Percentiles rank a stretch among this genome's conserved stretches.
phyloP scores from a whole-genome alignment of 2,797 vertebrate species.

The Pipistrellus kuhlii region DNA sequence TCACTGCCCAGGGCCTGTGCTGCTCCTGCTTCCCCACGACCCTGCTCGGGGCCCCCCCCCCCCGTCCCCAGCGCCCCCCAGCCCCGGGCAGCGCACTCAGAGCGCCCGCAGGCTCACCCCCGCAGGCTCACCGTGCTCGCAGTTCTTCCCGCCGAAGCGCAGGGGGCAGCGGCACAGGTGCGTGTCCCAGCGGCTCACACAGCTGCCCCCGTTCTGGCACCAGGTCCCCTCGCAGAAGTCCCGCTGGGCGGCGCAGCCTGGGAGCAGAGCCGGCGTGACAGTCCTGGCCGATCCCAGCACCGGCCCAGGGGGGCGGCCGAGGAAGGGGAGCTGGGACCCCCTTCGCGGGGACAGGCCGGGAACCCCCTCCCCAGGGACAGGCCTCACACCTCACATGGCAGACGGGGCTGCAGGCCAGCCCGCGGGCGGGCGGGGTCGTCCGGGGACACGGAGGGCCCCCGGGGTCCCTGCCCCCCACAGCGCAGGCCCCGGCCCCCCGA shows the following conservation, averaged over 20 bases:
- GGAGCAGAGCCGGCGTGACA: fast-evolving
- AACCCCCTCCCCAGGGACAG: fast-evolving
- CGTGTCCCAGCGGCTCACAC: conserved; percentile 95
- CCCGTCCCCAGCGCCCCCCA: fast-evolving
- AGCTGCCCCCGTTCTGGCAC: conserved; percentile 95
- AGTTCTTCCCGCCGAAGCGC: conserved; percentile 95
- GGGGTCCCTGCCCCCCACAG: fast-evolving
- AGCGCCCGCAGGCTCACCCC: no score
- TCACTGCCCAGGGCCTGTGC: background rate
- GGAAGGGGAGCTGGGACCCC: fast-evolving
- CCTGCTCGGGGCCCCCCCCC: background rate
- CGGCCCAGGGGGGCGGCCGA: background rate
- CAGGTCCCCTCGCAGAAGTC: conserved; percentile 91
- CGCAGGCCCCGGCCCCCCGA: fast-evolving
- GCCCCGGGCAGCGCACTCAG: no score
- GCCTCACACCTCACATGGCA: fast-evolving
- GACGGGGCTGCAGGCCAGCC: background rate
- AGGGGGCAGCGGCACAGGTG: conserved; percentile 94
- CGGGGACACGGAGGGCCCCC: fast-evolving
- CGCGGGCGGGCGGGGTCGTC: fast-evolving
- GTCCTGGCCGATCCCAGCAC: fast-evolving
- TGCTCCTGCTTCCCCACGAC: background rate
- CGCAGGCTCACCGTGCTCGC: conserved; percentile 92
- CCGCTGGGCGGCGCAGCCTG: conserved; percentile 94
- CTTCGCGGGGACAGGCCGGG: fast-evolving